A percentile compares a stretch with the other conserved stretches of the same genome.
Evolutionary conservation across 2,797 vertebrate species (phyloP).

Genomic region (Malurus leucopterus): DNA sequence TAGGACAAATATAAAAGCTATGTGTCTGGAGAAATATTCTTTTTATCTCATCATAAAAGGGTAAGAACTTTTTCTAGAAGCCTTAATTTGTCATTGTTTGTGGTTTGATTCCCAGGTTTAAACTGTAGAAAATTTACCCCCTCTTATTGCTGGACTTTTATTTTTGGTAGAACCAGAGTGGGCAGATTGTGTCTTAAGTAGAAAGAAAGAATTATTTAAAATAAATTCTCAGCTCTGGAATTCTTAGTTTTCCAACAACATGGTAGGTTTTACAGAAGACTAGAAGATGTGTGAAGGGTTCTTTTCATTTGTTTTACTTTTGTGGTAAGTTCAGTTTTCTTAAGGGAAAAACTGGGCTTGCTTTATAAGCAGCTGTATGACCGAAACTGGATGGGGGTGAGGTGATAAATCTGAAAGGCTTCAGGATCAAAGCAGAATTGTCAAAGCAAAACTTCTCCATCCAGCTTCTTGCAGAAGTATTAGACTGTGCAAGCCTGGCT

Average conservation of each 20-base stretch:
- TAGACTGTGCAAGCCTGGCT: not conserved
- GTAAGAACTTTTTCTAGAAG: not conserved
- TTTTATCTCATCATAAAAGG: not conserved
- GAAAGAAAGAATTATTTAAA: not conserved
- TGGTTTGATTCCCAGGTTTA: not conserved
- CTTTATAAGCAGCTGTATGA: not conserved
- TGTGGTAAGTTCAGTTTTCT: not conserved
- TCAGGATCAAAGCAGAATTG: not conserved
- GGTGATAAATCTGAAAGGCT: not conserved
- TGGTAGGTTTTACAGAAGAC: not conserved
- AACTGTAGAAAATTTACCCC: not conserved
- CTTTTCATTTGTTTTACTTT: not conserved
- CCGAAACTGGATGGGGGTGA: not conserved
- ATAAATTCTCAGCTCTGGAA: not conserved
- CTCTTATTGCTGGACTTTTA: not conserved
- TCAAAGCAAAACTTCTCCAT: not conserved
- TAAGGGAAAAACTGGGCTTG: not conserved
- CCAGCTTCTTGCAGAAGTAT: not conserved
- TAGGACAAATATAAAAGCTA: not conserved
- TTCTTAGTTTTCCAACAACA: not conserved
- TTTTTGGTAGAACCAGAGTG: not conserved
- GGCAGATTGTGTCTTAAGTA: not conserved
- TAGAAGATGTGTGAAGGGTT: not conserved
- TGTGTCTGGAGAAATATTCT: not conserved
- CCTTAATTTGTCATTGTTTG: not conserved